These are phyloP conservation scores for Hylaeus anthracinus DNA, from an alignment of 1,140 invertebrate species.

Conservation along the genomic window DNA sequence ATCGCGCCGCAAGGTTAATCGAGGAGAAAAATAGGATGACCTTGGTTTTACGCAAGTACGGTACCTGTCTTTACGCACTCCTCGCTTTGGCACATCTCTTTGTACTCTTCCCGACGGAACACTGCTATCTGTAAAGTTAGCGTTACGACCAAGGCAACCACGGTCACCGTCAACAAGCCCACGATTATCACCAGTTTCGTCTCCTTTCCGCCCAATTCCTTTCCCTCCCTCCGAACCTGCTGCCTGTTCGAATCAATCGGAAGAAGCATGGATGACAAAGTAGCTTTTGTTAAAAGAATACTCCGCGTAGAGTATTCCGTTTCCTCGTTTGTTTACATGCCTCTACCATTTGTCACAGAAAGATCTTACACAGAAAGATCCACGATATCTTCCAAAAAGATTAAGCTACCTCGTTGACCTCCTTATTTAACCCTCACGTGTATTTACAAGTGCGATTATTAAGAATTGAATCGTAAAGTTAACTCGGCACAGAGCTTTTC, in stretches of 20 bases:
- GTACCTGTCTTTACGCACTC: slow-evolving; percentile 79
- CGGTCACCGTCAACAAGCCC: slow-evolving; percentile 73
- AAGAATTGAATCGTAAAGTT: no score
- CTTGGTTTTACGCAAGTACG: background rate
- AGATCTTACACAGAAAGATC: no score
- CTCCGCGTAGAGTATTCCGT: no score
- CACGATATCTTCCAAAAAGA: no score
- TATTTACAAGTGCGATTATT: no score
- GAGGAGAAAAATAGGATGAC: background rate
- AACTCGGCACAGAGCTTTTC: no score
- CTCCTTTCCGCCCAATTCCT: slow-evolving; percentile 69
- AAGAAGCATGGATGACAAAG: background rate
- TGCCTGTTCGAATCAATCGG: slow-evolving; percentile 55
- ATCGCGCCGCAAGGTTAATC: background rate
- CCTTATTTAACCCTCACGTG: no score
- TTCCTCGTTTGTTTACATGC: no score
- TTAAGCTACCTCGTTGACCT: no score
- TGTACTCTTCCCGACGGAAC: slow-evolving; percentile 73
- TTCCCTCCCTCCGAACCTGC: slow-evolving; percentile 67
- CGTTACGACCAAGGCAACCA: slow-evolving; percentile 75
- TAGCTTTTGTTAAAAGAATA: no score
- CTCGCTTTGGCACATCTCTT: slow-evolving; percentile 78
- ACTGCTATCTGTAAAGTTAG: slow-evolving; percentile 74
- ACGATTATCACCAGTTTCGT: slow-evolving; percentile 75
- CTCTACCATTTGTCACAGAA: no score